Conservation (phyloP, 2,797 vertebrate genomes). For the Enteromius thamalakanensis region DNA sequence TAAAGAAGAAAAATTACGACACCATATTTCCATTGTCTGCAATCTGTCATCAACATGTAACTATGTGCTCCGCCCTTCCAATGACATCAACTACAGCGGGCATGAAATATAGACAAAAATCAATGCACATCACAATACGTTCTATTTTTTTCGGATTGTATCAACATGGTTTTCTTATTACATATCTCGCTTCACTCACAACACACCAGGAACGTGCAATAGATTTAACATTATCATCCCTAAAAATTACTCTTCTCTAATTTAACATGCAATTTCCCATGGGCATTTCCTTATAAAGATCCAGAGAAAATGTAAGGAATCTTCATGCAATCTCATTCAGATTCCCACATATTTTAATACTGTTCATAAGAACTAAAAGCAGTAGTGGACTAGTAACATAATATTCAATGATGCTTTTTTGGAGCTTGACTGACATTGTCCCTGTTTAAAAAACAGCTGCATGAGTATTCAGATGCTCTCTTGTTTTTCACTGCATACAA, state of each 20-base stretch:
- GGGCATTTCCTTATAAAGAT: background rate
- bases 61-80: background rate
- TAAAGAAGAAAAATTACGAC: background rate
- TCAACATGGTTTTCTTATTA: background rate
- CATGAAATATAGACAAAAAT: background rate
- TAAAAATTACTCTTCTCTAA: background rate
- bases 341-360: background rate
- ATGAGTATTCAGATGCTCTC: background rate
- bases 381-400: background rate
- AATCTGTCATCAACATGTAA: background rate
- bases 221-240: background rate
- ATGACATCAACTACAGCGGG: background rate
- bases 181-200: background rate
- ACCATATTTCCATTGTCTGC: background rate
- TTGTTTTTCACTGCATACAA: background rate
- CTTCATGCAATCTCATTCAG: background rate
- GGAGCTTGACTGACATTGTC: too few species aligned
- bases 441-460: background rate
- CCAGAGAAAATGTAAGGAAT: background rate
- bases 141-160: too few species aligned
- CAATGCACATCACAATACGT: background rate
- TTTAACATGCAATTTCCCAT: background rate
- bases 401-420: constrained; percentile 5
- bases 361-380: background rate
- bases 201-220: background rate